Conservation (phyloP, 2,888 invertebrate species). For the Habroteleia sp. region DNA sequence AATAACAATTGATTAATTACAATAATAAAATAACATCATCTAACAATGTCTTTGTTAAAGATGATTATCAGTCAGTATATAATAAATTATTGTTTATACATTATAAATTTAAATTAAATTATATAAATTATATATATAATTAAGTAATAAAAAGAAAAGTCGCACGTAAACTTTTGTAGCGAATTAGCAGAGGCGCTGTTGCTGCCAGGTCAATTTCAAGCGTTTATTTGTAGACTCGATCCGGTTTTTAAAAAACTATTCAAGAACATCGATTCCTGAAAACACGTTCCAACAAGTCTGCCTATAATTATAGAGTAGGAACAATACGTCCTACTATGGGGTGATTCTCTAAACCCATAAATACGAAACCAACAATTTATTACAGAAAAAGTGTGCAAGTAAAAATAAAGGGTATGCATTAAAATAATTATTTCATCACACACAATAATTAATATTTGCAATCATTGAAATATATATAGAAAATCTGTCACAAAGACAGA, state of each 20-base stretch:
- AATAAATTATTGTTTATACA: constrained; percentile 18
- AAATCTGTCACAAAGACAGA: no score
- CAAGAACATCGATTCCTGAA: constrained; percentile 50
- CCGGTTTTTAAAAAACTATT: constrained; percentile 51
- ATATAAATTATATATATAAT: constrained; percentile 10
- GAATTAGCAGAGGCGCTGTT: constrained; percentile 27
- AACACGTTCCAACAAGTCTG: constrained; percentile 58
- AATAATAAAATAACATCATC: no score
- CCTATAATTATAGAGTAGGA: constrained; percentile 56
- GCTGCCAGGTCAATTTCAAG: constrained; percentile 11
- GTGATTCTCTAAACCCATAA: constrained; percentile 54
- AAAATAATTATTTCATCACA: constrained; percentile 16
- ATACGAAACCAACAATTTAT: constrained; percentile 37
- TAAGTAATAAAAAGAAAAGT: constrained; percentile 27
- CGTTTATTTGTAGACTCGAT: constrained; percentile 44
- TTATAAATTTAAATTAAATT: constrained; percentile 6
- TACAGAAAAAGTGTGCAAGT: constrained; percentile 12
- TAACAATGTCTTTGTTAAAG: constrained; percentile 17
- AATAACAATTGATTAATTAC: constrained; percentile 46
- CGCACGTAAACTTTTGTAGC: neutral
- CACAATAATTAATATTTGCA: constrained; percentile 14
- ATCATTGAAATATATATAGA: no score
- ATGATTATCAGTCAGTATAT: neutral
- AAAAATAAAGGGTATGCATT: constrained; percentile 22
- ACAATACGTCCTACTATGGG: constrained; percentile 44